phyloP scores from a whole-genome alignment of 2,888 invertebrate species.

The Xestobium rufovillosum region DNA sequence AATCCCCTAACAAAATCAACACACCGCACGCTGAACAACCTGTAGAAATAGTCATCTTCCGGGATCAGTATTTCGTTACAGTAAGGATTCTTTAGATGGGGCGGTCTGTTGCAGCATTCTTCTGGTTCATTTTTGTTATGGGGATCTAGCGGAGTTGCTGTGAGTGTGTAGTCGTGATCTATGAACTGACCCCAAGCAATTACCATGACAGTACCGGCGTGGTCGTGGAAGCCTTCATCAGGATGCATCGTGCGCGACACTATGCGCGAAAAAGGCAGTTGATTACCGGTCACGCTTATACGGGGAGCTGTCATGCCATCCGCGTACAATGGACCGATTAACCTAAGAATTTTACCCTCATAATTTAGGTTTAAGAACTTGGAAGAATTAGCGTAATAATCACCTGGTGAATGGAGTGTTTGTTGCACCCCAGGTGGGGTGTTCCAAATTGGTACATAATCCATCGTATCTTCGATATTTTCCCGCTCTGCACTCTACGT shows the following conservation, averaged over 20 bases:
- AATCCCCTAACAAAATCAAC: conserved; percentile 86
- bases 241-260: conserved; percentile 89
- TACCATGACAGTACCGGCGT: conserved; percentile 88
- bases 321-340: conserved; percentile 72
- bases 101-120: conserved; percentile 78
- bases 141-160: conserved; percentile 83
- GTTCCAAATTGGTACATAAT: conserved; percentile 79
- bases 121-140: conserved; percentile 83
- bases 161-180: conserved; percentile 88
- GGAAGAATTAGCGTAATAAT: conserved; percentile 15
- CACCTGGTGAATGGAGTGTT: conserved; percentile 79
- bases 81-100: conserved; percentile 79
- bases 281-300: conserved; percentile 67
- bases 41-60: conserved; percentile 86
- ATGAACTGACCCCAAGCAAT: conserved; percentile 94
- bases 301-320: conserved; percentile 82
- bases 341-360: conserved; percentile 40
- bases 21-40: conserved; percentile 74
- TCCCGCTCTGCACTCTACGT: conserved; percentile 81
- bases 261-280: conserved; percentile 72
- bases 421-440: conserved; percentile 85
- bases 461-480: conserved; percentile 84
- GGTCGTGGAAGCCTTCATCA: conserved; percentile 88
- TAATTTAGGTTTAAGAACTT: not conserved
- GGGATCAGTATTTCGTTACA: conserved; percentile 85